phyloP scores from a whole-genome alignment of 2,888 invertebrate genomes.

The Lepeophtheirus nordmannii region DNA sequence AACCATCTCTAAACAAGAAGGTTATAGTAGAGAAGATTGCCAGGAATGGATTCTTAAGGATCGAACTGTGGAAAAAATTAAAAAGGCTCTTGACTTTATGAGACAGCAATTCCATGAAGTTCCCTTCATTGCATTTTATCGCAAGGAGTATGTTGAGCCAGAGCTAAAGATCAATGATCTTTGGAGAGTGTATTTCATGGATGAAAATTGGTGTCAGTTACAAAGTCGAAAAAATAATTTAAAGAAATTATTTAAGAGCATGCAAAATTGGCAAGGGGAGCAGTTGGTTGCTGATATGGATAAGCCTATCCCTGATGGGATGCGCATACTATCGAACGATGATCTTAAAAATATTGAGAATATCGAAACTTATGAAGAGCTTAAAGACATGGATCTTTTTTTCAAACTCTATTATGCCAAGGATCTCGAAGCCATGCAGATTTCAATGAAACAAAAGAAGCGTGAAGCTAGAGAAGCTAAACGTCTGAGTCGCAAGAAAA shows the following conservation, averaged over 20 bases:
- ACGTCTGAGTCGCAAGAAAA: slow-evolving; percentile 28
- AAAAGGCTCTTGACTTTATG: slow-evolving; percentile 87
- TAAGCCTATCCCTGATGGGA: slow-evolving; percentile 62
- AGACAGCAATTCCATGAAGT: slow-evolving; percentile 87
- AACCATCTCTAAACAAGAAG: slow-evolving; percentile 55
- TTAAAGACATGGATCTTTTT: slow-evolving; percentile 81
- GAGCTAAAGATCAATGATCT: slow-evolving; percentile 77
- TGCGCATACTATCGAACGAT: slow-evolving; percentile 64
- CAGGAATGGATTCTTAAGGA: slow-evolving; percentile 24
- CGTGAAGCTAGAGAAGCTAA: slow-evolving; percentile 31
- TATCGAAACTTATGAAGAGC: slow-evolving; percentile 71
- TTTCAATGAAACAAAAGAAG: slow-evolving; percentile 50
- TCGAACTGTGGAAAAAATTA: slow-evolving; percentile 57
- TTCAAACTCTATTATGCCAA: slow-evolving; percentile 81
- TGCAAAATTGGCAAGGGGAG: slow-evolving; percentile 77
- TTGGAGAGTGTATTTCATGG: slow-evolving; percentile 93
- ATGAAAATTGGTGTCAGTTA: slow-evolving; percentile 50
- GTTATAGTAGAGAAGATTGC: slow-evolving; percentile 19
- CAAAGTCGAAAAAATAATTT: slow-evolving; percentile 62
- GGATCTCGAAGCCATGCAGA: slow-evolving; percentile 67
- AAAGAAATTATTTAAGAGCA: slow-evolving; percentile 64
- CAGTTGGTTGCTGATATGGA: slow-evolving; percentile 64
- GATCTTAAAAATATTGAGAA: slow-evolving; percentile 64
- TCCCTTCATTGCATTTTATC: slow-evolving; percentile 94
- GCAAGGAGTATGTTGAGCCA: slow-evolving; percentile 91